These are phyloP conservation scores for Proctacanthus coquilletti DNA, from an alignment of 1,140 invertebrate species.

Conservation along the genomic window DNA sequence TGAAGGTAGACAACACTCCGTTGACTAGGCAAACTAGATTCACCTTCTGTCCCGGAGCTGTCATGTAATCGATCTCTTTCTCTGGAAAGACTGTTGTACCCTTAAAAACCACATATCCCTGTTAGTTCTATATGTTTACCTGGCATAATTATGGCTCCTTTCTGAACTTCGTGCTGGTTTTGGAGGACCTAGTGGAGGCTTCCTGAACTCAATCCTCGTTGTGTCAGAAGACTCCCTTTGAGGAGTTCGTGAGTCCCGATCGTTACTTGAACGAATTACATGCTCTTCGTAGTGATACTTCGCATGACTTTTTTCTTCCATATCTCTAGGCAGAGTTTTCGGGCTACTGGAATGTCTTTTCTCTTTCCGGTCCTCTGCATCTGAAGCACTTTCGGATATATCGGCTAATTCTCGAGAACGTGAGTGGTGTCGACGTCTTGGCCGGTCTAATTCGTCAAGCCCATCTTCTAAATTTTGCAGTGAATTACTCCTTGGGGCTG, in stretches of 20 bases:
- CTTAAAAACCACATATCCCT: too few relatives aligned
- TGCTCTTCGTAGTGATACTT: neutral
- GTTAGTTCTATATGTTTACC: constrained; percentile 1
- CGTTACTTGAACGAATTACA: neutral
- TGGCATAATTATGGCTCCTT: neutral
- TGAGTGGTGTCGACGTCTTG: constrained; percentile 24
- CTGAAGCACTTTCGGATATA: constrained; percentile 29
- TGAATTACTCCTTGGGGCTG: constrained; percentile 23
- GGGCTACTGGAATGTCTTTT: constrained; percentile 12
- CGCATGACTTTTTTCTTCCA: constrained; percentile 12
- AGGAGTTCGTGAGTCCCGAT: neutral
- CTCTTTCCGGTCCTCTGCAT: constrained; percentile 19
- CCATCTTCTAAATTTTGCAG: constrained; percentile 25
- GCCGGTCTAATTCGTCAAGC: constrained; percentile 22
- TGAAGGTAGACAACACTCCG: constrained; percentile 65
- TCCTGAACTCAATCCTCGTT: neutral
- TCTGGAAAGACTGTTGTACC: constrained; percentile 8
- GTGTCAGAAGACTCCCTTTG: neutral
- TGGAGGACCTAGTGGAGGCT: constrained; percentile 7
- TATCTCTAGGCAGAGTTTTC: constrained; percentile 20
- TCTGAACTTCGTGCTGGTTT: constrained; percentile 3
- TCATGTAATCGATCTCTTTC: constrained; percentile 33
- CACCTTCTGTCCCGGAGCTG: constrained; percentile 57
- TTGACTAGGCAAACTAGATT: constrained; percentile 61
- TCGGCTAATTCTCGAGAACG: constrained; percentile 22